Evolutionary conservation across 92 coral and sea anemone genomes (phyloP), one percentile per base, ranked within the genome.

Genomic region (Porites lobata): DNA sequence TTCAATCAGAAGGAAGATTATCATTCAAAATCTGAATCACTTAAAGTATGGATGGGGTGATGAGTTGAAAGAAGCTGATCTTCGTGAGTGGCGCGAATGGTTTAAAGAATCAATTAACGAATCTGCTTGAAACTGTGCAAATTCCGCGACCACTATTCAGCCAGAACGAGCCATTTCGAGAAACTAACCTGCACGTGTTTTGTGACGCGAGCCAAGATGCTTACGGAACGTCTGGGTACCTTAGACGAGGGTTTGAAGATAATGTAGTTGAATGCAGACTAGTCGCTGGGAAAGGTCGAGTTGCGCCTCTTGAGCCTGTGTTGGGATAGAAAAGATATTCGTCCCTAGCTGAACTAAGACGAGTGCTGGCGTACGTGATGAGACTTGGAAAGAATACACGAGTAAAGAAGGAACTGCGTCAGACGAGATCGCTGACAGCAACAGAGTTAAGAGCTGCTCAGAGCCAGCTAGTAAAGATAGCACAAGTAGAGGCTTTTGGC

Each of bases 331-430:
- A 13, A 54, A 9, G 59, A 57, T 78, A 52, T 53, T 78, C 83
- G 14, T 50, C 66, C 9, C 22, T 52, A 64, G 17, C 72, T 8
- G 66, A 80, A 21, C 69, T 77, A n/a, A 77, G 64, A 51, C 64
- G 85, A 19, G 9, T 21, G 19, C 12, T 53, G 17, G 85, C 85
- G 15, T 65, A 80, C 21, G 85, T 80, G 85, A 14, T 61, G 50
- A 29, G 54, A 59, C 29, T 77, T 8, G 57, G 57, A 43, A 18
- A 66, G 32, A 64, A 50, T 62, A 10, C n/a, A 43, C 10, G 56
- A 79, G 50, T 6, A 7, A 65, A 65, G 51, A 21, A 50, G 56
- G 47, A 21, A 65, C 22, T 14, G 19, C 14, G 47, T 64, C 24
- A 18, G 54, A 18, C 24, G 6, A 59, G 83, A 5, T 4, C 58